Evolutionary conservation across 2,888 invertebrate genomes (phyloP).

Genomic region (Punctoribates punctum): DNA sequence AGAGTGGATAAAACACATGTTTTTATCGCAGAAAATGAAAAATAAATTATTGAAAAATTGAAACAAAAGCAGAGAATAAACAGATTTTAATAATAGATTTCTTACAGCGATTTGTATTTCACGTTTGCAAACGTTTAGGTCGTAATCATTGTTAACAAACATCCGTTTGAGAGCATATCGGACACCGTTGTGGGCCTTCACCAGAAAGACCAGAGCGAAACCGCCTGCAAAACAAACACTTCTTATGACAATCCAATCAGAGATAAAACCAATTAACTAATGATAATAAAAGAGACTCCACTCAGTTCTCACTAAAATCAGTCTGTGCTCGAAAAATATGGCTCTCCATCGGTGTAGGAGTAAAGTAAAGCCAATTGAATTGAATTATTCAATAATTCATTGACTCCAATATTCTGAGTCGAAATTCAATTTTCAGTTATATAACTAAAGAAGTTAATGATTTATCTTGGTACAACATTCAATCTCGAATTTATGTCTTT

Average conservation of each 20-base stretch:
- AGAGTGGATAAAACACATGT: conserved; percentile 27
- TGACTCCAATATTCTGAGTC: too few relatives aligned
- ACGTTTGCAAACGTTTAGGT: conserved; percentile 78
- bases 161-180: conserved; percentile 84
- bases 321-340: too few relatives aligned
- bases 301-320: too few relatives aligned
- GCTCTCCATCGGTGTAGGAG: too few relatives aligned
- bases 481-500: too few relatives aligned
- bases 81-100: background rate
- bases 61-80: background rate
- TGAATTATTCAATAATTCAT: too few relatives aligned
- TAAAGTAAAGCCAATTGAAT: too few relatives aligned
- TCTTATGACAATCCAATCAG: background rate
- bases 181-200: conserved; percentile 62
- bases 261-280: background rate
- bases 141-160: conserved; percentile 86
- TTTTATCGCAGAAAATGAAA: conserved; percentile 18
- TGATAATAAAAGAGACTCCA: too few relatives aligned
- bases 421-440: too few relatives aligned
- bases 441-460: too few relatives aligned
- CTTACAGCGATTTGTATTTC: conserved; percentile 87
- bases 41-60: background rate
- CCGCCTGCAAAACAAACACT: conserved; percentile 63
- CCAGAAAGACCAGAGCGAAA: conserved; percentile 86
- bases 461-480: too few relatives aligned